phyloP scores from a whole-genome alignment of 2,113 vertebrate genomes.

The Rhinopithecus roxellana region DNA sequence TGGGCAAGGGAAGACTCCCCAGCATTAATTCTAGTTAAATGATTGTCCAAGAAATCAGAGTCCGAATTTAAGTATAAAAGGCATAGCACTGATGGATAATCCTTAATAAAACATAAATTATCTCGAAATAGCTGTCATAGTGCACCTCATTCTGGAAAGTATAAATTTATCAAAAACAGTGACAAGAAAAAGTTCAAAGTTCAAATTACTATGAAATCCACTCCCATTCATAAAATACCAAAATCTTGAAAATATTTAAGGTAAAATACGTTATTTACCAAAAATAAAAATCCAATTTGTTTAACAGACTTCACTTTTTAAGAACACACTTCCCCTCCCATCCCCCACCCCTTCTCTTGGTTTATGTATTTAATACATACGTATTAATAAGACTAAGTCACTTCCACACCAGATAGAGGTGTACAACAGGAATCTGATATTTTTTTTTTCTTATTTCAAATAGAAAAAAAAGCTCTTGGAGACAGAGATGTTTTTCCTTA shows the following conservation, averaged over 20 bases:
- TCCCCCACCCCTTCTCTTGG: neutral
- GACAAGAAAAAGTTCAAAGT: neutral
- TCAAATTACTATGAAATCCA: neutral
- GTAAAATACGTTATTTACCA: neutral
- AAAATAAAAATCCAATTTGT: neutral
- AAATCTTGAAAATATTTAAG: neutral
- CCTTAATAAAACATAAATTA: neutral
- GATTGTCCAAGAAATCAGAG: neutral
- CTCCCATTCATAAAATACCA: neutral
- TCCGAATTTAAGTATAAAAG: constrained; percentile 6
- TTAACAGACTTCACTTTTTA: neutral
- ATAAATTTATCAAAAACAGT: neutral
- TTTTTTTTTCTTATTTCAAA: neutral
- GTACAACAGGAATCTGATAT: neutral
- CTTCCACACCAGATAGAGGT: neutral
- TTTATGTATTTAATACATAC: neutral
- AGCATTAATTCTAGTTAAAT: neutral
- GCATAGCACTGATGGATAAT: neutral
- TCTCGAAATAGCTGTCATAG: neutral
- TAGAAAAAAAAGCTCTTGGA: neutral
- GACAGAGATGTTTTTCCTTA: too few species aligned
- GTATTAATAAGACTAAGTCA: neutral
- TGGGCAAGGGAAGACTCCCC: neutral
- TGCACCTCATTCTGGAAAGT: neutral
- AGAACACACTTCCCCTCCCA: neutral